These are phyloP conservation scores for Xyrauchen texanus DNA, from an alignment of 2,113 vertebrate species.

Conservation along the genomic window DNA sequence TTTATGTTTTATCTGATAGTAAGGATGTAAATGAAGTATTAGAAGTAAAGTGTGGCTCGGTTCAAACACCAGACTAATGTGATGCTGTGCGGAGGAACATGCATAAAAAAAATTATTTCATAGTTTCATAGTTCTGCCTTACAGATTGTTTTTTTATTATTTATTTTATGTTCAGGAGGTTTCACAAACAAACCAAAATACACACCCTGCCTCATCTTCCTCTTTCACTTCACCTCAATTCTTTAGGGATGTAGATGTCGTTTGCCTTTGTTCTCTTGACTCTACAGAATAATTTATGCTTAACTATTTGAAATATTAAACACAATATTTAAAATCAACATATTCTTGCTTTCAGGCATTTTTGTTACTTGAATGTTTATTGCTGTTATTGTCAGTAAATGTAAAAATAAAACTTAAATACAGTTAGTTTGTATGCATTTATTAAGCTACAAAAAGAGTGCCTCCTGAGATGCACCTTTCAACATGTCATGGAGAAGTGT, in stretches of 20 bases:
- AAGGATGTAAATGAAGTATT: background rate
- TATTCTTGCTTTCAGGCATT: background rate
- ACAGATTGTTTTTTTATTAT: too few species aligned
- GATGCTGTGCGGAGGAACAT: background rate
- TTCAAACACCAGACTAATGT: background rate
- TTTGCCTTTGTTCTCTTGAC: background rate
- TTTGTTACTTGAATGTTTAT: background rate
- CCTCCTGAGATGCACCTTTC: too few species aligned
- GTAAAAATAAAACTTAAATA: background rate
- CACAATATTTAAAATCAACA: background rate
- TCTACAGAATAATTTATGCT: background rate
- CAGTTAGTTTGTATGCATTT: background rate
- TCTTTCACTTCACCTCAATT: constrained; percentile 3
- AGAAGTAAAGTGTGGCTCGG: background rate
- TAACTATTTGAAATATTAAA: background rate
- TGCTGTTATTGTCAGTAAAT: background rate
- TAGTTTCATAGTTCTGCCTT: background rate
- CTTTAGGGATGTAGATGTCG: background rate
- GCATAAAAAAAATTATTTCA: background rate
- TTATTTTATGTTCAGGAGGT: constrained; percentile 30
- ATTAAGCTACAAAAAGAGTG: too few species aligned
- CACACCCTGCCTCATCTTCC: background rate
- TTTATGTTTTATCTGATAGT: background rate
- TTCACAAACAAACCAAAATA: constrained; percentile 24
- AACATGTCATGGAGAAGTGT: too few species aligned